Percentiles rank a stretch among this genome's conserved stretches.
phyloP scores from a whole-genome alignment of 2,797 vertebrate species.

The Phoebastria nigripes region DNA sequence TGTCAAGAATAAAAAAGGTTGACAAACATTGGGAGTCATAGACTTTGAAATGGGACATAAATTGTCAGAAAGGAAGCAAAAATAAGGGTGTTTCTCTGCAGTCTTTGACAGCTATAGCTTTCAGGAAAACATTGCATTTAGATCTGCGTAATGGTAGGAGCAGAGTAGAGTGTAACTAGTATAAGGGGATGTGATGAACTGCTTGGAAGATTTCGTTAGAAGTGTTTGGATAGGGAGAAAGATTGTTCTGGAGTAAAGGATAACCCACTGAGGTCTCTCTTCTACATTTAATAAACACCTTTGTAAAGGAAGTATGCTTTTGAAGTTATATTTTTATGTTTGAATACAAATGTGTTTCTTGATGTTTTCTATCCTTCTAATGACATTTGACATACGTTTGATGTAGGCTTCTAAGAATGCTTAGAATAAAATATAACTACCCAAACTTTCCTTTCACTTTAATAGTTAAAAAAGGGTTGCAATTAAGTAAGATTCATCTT shows the following conservation, averaged over 20 bases:
- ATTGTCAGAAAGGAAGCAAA: slow-evolving; percentile 31
- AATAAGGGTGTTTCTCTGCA: slow-evolving; percentile 2
- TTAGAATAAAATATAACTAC: not conserved
- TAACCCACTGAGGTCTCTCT: not conserved
- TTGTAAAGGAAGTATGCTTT: not conserved
- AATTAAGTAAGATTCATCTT: not conserved
- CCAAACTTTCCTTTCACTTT: not conserved
- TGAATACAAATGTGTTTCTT: not conserved
- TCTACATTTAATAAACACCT: not conserved
- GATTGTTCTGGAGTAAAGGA: not conserved
- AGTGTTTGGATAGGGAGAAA: not conserved
- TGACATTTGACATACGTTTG: fast-evolving
- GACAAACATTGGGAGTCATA: not conserved
- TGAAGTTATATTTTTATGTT: not conserved
- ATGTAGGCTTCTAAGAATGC: not conserved
- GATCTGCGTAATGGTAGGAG: not conserved
- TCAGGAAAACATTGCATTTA: not conserved
- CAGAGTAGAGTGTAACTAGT: not conserved
- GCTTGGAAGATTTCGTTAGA: not conserved
- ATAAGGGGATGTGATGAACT: not conserved
- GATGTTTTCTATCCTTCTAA: not conserved
- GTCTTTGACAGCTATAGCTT: slow-evolving; percentile 2
- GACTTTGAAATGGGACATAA: not conserved
- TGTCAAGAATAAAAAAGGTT: slow-evolving; percentile 27
- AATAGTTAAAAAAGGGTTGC: not conserved